These are phyloP conservation scores for Eurytoma californica DNA, from an alignment of 2,888 invertebrate species.

Conservation along the genomic window DNA sequence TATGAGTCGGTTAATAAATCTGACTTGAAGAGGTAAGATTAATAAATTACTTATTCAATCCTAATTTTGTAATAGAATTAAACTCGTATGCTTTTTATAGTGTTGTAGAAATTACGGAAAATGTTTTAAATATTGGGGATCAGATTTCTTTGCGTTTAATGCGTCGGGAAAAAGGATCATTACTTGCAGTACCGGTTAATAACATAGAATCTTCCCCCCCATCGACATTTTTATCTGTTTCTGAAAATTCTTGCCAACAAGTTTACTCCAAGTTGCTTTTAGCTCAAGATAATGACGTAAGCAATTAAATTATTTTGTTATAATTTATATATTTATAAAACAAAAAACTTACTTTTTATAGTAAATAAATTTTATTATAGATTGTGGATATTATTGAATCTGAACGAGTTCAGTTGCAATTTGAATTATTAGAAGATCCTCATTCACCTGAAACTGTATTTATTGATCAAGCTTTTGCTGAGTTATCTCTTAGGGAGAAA, in stretches of 20 bases:
- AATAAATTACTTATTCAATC: conserved; percentile 8
- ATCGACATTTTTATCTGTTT: conserved; percentile 71
- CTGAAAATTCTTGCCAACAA: conserved; percentile 77
- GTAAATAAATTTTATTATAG: conserved; percentile 68
- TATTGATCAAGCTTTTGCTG: conserved; percentile 87
- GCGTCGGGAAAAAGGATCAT: conserved; percentile 84
- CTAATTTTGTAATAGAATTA: conserved; percentile 10
- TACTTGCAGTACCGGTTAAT: conserved; percentile 78
- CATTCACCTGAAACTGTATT: conserved; percentile 90
- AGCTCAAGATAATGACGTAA: conserved; percentile 82
- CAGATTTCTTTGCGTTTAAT: conserved; percentile 88
- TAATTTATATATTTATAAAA: not conserved
- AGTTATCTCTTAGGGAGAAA: conserved; percentile 78
- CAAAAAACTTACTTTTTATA: conserved; percentile 7
- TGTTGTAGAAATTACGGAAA: conserved; percentile 78
- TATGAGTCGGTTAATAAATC: conserved; percentile 84
- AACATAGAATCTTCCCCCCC: conserved; percentile 66
- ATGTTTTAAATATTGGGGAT: conserved; percentile 80
- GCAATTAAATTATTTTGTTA: conserved; percentile 34
- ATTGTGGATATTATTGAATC: conserved; percentile 83
- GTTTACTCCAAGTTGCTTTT: conserved; percentile 87
- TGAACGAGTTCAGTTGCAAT: conserved; percentile 80
- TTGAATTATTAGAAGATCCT: conserved; percentile 79
- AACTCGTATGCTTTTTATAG: conserved; percentile 72
- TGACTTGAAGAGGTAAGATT: conserved; percentile 87